These are phyloP conservation scores for Arge pagana DNA, from an alignment of 2,888 invertebrate genomes.

Conservation along the genomic window DNA sequence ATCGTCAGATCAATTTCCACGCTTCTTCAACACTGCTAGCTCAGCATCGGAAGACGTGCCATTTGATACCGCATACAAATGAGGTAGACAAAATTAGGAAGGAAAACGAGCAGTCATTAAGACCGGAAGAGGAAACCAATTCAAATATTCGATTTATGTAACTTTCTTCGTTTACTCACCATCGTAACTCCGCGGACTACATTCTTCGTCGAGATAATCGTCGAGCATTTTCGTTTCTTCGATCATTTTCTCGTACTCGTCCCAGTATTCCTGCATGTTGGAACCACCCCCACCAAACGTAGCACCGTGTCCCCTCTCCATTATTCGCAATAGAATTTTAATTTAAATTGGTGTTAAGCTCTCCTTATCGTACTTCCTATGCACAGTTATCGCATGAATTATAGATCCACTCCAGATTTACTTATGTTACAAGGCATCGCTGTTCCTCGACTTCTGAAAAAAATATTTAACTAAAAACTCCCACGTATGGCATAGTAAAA, in stretches of 20 bases:
- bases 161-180: constrained; percentile 46
- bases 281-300: constrained; percentile 52
- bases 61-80: no score
- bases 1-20: no score
- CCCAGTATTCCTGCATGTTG: constrained; percentile 70
- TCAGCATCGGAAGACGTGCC: no score
- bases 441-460: neutral
- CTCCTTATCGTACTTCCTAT: constrained; percentile 18
- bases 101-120: no score
- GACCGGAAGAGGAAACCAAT: no score
- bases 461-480: constrained; percentile 12
- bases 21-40: no score
- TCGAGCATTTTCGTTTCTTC: constrained; percentile 63
- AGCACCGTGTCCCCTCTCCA: constrained; percentile 47
- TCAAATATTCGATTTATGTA: constrained; percentile 40
- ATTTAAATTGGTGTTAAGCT: neutral
- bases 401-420: neutral
- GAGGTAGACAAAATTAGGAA: no score
- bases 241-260: constrained; percentile 68
- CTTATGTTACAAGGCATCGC: neutral
- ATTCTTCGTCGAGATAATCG: constrained; percentile 66
- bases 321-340: no score
- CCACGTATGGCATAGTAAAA: no score
- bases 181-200: constrained; percentile 54
- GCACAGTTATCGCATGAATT: constrained; percentile 13